phyloP scores from a whole-genome alignment of 2,888 invertebrate genomes.

The Drosophila merina region DNA sequence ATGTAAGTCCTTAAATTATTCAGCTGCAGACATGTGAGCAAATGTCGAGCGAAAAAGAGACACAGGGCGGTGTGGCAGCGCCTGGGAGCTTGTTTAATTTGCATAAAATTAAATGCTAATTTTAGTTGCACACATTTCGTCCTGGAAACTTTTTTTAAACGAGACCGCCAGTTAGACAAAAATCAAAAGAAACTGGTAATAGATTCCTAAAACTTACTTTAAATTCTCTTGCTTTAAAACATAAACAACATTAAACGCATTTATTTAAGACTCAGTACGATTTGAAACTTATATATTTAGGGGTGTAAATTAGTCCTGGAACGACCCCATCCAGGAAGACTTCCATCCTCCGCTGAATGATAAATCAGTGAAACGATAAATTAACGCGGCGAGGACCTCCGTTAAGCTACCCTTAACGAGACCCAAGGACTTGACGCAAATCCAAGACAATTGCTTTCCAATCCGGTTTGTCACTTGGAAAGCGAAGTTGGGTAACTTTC shows the following conservation, averaged over 20 bases:
- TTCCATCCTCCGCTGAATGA: constrained; percentile 8
- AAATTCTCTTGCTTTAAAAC: background rate
- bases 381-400: constrained; percentile 62
- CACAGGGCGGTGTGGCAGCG: background rate
- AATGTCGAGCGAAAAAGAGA: constrained; percentile 46
- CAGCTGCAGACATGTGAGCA: constrained; percentile 72
- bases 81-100: constrained; percentile 52
- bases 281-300: constrained; percentile 22
- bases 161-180: background rate
- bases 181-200: background rate
- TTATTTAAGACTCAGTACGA: background rate
- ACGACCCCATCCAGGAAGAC: constrained; percentile 3
- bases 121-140: constrained; percentile 48
- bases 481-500: constrained; percentile 15
- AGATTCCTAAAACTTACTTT: background rate
- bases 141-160: constrained; percentile 11
- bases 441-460: constrained; percentile 81
- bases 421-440: constrained; percentile 65
- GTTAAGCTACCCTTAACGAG: constrained; percentile 60
- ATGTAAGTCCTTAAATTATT: constrained; percentile 76
- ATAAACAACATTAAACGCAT: constrained; percentile 8
- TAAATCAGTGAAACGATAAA: constrained; percentile 77
- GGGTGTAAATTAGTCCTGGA: constrained; percentile 37
- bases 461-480: constrained; percentile 65
- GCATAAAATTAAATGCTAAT: constrained; percentile 74